Base-by-base conservation (phyloP, 1,140 invertebrate genomes). In the Pantala flavescens region DNA sequence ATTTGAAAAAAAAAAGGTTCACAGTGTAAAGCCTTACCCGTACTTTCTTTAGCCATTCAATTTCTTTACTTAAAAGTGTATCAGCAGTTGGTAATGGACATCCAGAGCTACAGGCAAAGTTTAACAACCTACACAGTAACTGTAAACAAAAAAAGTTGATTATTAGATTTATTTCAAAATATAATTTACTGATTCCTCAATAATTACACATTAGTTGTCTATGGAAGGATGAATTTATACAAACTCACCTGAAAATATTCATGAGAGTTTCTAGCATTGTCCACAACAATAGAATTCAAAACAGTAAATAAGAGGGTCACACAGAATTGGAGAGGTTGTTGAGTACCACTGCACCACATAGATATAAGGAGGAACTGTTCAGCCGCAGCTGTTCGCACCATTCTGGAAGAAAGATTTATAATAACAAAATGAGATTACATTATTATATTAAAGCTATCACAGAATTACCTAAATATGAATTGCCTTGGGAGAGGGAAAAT, bases 341-440 rank as follows among this genome's bases (percentile, higher is more conserved):
- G 85, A 42, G 84, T 86, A 73, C 84, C 84, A 74, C 82, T 81
- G 80, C 88, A 86, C 86, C 91, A 88, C 73, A 92, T 86, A 76
- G 91, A 91, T 78, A 95, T 93, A 19, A 93, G 83, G 74, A 91
- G 87, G 82, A 96, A 89, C 81, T 96, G 93, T 80, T 96, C 93
- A 0, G 90, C 87, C 0, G 93, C 92, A 24, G 89, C 87, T 76
- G 89, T 84, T 73, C 94, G 85, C 71, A 96, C 87, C 23, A 88
- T 84, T 24, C 90, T 87, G 49, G n/a, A 9, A 36, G 3, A 36
- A 36, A 36, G 9, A 36, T 36, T 36, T 5, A n/a, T n/a, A 36
- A 36, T 2, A 36, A 36, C 9, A 36, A 36, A 36, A 36, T 36
- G 9, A 2, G 9, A 36, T 5, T n/a, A n/a, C n/a, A n/a, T n/a